Conservation (phyloP, 2,113 vertebrate species). For the Ailuropoda melanoleuca region DNA sequence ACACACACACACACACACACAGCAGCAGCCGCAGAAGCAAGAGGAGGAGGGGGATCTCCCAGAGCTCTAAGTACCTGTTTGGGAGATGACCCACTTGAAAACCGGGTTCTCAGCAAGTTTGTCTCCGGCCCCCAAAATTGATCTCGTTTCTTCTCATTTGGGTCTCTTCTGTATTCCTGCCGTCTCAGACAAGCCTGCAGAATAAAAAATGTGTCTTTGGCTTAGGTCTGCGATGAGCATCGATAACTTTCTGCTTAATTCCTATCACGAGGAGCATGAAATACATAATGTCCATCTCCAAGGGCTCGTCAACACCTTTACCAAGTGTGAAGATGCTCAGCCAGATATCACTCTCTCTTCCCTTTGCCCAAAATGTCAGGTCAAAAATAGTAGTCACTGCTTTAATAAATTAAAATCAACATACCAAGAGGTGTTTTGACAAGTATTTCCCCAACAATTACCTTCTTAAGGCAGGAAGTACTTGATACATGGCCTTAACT, state of each 20-base stretch:
- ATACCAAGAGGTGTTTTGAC: not conserved
- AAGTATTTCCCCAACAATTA: not conserved
- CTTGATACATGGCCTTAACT: too few relatives aligned
- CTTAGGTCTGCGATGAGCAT: not conserved
- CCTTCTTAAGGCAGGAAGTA: not conserved
- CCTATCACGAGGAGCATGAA: not conserved
- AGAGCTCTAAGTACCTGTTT: slow-evolving; percentile 68
- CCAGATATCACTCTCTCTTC: not conserved
- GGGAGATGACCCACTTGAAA: slow-evolving; percentile 49
- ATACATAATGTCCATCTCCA: not conserved
- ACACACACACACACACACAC: not conserved
- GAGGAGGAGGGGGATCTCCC: not conserved
- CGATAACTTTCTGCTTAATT: not conserved
- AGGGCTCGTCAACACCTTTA: not conserved
- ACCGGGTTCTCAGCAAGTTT: slow-evolving; percentile 65
- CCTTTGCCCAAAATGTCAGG: not conserved
- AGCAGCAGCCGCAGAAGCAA: not conserved
- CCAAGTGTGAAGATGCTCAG: not conserved
- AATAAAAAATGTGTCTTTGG: not conserved
- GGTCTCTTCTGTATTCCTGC: slow-evolving; percentile 69
- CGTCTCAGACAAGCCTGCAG: slow-evolving; percentile 75
- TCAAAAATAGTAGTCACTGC: not conserved
- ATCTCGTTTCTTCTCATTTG: slow-evolving; percentile 64
- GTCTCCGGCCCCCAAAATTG: slow-evolving; percentile 47
- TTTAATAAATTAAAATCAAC: slow-evolving; percentile 5